A percentile compares a stretch with the other conserved stretches of the same genome.
Conservation (phyloP, 1,140 invertebrate genomes). For the Bombus pyrosoma region DNA sequence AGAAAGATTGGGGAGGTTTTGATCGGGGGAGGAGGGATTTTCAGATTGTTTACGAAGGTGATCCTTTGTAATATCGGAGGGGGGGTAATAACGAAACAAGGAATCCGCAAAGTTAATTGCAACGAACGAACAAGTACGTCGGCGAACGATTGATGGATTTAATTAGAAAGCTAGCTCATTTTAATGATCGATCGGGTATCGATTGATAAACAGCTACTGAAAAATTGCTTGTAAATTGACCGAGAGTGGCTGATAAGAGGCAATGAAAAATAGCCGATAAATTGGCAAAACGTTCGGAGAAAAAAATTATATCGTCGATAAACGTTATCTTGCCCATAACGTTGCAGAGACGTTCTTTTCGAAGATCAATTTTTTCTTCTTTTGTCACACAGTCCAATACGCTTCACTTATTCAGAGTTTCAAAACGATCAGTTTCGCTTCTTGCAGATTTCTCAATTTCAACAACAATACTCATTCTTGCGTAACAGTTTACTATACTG, state of each 20-base stretch:
- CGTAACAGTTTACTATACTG: too few species aligned
- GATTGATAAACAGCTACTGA: neutral
- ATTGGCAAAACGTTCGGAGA: neutral
- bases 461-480: neutral
- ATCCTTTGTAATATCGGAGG: neutral
- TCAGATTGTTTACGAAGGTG: neutral
- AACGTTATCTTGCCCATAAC: neutral
- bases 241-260: neutral
- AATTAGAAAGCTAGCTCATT: neutral
- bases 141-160: neutral
- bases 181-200: neutral
- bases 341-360: neutral
- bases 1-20: too few species aligned
- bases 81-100: neutral
- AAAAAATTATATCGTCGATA: neutral
- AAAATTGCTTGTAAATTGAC: slow-evolving; percentile 10
- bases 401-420: too few species aligned
- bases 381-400: neutral
- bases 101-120: neutral
- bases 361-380: neutral
- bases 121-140: neutral
- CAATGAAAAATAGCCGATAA: slow-evolving; percentile 19
- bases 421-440: too few species aligned
- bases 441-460: neutral
- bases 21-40: neutral